These are phyloP conservation scores for Elanus axillaris DNA, from an alignment of 2,113 vertebrate genomes.

Conservation along the genomic window DNA sequence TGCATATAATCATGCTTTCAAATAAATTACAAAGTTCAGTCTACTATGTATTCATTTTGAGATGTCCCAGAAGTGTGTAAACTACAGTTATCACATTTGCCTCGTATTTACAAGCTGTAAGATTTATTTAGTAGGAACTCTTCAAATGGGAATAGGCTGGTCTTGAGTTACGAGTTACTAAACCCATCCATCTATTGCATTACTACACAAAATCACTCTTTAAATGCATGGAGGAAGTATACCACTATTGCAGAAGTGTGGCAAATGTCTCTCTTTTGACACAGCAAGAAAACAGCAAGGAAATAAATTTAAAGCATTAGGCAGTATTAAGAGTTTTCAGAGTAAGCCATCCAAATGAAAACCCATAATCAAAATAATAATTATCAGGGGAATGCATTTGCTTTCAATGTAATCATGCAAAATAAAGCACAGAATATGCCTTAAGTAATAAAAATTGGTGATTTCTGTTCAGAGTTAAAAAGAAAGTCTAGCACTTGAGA, in stretches of 20 bases:
- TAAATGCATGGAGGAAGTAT: constrained; percentile 12
- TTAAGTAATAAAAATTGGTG: neutral
- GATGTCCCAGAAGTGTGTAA: neutral
- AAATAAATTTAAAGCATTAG: constrained; percentile 14
- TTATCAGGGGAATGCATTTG: neutral
- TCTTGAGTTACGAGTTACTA: constrained; percentile 13
- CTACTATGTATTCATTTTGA: neutral
- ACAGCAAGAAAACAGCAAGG: neutral
- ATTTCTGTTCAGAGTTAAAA: constrained; percentile 11
- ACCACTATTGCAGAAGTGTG: neutral
- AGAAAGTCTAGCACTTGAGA: neutral
- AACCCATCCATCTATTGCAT: neutral
- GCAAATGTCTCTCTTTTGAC: neutral
- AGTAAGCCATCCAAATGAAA: constrained; percentile 31
- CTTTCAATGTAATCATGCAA: constrained; percentile 11
- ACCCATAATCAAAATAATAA: constrained; percentile 44
- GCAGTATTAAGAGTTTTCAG: constrained; percentile 2
- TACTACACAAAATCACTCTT: neutral
- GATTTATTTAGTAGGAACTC: constrained; percentile 44
- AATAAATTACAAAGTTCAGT: neutral
- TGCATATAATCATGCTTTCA: constrained; percentile 26
- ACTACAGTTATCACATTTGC: neutral
- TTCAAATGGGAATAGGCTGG: neutral
- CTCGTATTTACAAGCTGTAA: neutral
- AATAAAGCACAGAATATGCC: neutral